Base-by-base conservation (phyloP, 2,888 invertebrate species). In the Coleophora deauratella region DNA sequence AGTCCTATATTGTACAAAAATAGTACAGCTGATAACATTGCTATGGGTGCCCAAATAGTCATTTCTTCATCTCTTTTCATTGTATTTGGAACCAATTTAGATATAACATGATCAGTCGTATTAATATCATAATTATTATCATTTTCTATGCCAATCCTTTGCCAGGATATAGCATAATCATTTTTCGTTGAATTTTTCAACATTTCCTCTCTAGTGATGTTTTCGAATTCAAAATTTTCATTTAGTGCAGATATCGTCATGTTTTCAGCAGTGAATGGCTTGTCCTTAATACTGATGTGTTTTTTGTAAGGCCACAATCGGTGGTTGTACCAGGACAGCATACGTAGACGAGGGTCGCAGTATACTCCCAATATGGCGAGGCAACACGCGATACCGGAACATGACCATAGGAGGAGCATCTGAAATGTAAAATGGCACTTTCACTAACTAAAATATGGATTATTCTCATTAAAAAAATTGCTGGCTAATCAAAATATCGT, bases 1-100 rank as follows among this genome's bases (percentile, higher is more conserved):
- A 85, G 62, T 35, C 85, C 85, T 37, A 84, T 72, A 44, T 85
- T 85, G 52, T 80, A 85, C 44, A 85, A 56, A 54, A 85, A 85
- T 33, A 84, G 50, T 37, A 76, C 72, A 38, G 69, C 41, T 1
- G 85, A 85, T 38, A 85, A 44, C 50, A 85, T 46, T 27, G 71
- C 56, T n/a, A 79, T 68, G 1, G 84, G 80, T 6, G 74, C 62
- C 72, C 78, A 78, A 38, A 82, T 59, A 9, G 62, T 54, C 27
- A 58, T 46, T 33, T 65, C 62, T 1, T 52, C 59, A 37, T 43
- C 45, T 35, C 48, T 49, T n/a, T 54, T 54, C n/a, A 49, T 59
- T 3, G 41, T 33, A 44, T 57, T 55, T 10, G 52, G 50, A 2
- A 57, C 52, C 40, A 62, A 66, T 9, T 55, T 50, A 10, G 47